Conservation (phyloP, 2,113 vertebrate species). For the Calyptommatus sinebrachiatus region DNA sequence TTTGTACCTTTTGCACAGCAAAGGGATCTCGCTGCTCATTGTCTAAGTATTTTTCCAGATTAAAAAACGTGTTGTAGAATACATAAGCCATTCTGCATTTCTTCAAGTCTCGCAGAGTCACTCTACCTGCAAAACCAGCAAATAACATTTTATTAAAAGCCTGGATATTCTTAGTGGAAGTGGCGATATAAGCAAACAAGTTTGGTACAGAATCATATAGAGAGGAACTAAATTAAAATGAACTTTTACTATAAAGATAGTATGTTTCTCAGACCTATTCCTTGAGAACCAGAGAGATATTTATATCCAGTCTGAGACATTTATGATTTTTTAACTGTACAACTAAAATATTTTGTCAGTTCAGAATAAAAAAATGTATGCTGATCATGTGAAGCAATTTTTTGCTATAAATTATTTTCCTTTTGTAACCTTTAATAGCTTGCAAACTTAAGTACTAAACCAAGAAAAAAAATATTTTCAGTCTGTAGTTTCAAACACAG, state of each 20-base stretch:
- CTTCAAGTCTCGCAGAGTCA: constrained; percentile 92
- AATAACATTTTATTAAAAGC: constrained; percentile 8
- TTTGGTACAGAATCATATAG: not conserved
- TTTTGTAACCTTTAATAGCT: not conserved
- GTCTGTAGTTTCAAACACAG: not conserved
- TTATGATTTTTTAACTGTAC: too few species aligned
- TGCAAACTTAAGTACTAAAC: not conserved
- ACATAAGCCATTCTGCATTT: constrained; percentile 94
- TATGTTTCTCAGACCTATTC: not conserved
- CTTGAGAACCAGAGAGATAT: too few species aligned
- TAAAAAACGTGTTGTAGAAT: constrained; percentile 98
- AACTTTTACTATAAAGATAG: not conserved
- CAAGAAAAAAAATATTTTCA: not conserved
- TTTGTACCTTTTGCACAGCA: constrained; percentile 93
- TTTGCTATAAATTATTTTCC: not conserved
- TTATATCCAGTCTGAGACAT: too few species aligned
- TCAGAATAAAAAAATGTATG: not conserved
- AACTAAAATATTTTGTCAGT: not conserved
- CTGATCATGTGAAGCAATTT: not conserved
- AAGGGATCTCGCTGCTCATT: constrained; percentile 98
- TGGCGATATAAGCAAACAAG: not conserved
- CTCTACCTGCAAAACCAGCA: constrained; percentile 78
- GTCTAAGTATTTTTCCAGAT: constrained; percentile 98
- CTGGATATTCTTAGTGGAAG: not conserved
- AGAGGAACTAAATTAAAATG: not conserved